These are phyloP conservation scores for Sciurus niger DNA, from an alignment of 2,113 vertebrate species.

Conservation along the genomic window DNA sequence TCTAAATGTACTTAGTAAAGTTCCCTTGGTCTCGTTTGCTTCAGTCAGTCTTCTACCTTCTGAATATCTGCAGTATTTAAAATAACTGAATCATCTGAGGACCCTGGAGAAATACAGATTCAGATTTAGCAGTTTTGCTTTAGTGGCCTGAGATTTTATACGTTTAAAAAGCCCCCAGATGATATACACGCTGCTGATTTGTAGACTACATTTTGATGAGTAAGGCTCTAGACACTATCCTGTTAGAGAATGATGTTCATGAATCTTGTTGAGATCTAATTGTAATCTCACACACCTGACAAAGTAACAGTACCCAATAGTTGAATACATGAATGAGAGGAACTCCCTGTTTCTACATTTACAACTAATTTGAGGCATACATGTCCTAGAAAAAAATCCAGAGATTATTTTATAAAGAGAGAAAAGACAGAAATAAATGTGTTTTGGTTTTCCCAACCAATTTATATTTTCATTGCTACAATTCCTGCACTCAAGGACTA, in stretches of 20 bases:
- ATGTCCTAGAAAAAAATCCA: constrained; percentile 8
- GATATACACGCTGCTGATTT: not conserved
- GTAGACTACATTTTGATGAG: not conserved
- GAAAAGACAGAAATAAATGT: not conserved
- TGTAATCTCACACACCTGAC: not conserved
- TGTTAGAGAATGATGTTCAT: not conserved
- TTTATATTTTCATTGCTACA: not conserved
- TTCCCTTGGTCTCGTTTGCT: not conserved
- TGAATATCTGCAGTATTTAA: not conserved
- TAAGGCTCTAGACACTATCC: not conserved
- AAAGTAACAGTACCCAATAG: not conserved
- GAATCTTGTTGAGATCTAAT: not conserved
- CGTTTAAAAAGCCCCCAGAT: not conserved
- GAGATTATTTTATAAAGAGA: not conserved
- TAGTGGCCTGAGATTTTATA: not conserved
- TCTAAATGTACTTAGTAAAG: not conserved
- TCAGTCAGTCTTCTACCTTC: not conserved
- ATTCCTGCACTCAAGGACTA: not conserved
- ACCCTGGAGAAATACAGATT: constrained; percentile 5
- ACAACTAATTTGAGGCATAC: not conserved
- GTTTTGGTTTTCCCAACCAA: not conserved
- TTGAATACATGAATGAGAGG: not conserved
- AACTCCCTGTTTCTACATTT: not conserved
- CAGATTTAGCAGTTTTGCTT: not conserved
- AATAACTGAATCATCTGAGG: not conserved